These are phyloP conservation scores for Trypoxylus dichotomus DNA, from an alignment of 1,140 invertebrate genomes.

Conservation along the genomic window DNA sequence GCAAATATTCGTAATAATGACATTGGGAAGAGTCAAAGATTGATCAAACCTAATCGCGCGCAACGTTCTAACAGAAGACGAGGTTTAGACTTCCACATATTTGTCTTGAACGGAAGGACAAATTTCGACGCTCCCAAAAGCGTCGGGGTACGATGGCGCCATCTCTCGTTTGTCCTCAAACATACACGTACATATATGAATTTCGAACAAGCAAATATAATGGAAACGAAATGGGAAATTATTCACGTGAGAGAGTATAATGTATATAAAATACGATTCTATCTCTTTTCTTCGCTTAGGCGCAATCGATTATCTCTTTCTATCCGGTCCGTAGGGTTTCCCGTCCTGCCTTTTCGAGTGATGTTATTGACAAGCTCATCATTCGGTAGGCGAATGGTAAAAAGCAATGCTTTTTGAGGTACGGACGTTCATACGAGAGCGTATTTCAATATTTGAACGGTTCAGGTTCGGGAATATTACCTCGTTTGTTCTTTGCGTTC, in stretches of 20 bases:
- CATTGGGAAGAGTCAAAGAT: too few relatives aligned
- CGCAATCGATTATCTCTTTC: neutral
- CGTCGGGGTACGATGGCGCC: neutral
- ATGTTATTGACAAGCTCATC: neutral
- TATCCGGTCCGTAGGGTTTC: neutral
- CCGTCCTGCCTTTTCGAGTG: neutral
- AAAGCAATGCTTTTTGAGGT: neutral
- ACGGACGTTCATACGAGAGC: neutral
- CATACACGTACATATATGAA: neutral
- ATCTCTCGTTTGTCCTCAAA: neutral
- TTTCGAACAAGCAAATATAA: neutral
- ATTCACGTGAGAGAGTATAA: neutral
- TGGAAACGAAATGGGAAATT: neutral
- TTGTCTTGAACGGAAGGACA: neutral
- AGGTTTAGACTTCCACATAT: neutral
- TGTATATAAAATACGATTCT: neutral
- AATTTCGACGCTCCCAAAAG: neutral
- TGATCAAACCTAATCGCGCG: too few relatives aligned
- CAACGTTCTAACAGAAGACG: neutral
- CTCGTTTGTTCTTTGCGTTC: neutral
- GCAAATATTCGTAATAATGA: too few relatives aligned
- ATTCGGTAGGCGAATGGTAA: neutral
- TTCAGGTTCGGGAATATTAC: neutral
- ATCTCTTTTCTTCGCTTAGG: neutral
- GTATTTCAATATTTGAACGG: neutral